A percentile compares a stretch with the other conserved stretches of the same genome.
These are phyloP conservation scores for Astropecten irregularis DNA, from an alignment of 53 echinoderm and acorn worm genomes.

Conservation along the genomic window DNA sequence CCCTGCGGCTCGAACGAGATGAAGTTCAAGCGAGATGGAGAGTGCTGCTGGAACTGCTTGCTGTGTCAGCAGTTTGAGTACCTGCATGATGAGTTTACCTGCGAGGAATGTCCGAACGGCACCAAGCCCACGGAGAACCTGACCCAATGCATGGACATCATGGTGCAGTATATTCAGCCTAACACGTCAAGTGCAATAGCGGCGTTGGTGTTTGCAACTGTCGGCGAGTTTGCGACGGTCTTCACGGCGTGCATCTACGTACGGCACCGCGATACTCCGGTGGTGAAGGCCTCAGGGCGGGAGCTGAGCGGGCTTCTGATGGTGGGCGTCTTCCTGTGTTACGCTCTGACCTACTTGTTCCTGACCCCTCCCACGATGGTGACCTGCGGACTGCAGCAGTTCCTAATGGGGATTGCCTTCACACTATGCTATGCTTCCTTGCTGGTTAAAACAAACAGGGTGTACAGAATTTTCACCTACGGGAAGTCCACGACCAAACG, in stretches of 20 bases:
- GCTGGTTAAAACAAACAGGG: constrained; percentile 89
- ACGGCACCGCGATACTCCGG: constrained; percentile 81
- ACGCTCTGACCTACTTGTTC: constrained; percentile 65
- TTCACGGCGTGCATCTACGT: constrained; percentile 75
- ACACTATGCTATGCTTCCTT: constrained; percentile 86
- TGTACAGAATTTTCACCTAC: constrained; percentile 86
- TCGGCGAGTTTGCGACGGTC: constrained; percentile 69
- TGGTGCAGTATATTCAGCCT: constrained; percentile 55
- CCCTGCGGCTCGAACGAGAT: constrained; percentile 66
- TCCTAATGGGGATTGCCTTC: constrained; percentile 80
- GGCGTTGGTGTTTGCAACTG: constrained; percentile 69
- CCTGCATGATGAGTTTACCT: constrained; percentile 63
- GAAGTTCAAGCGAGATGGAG: constrained; percentile 71
- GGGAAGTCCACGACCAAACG: constrained; percentile 86
- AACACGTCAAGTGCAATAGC: constrained; percentile 67
- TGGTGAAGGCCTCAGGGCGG: constrained; percentile 96
- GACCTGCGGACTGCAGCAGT: constrained; percentile 78
- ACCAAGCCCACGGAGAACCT: constrained; percentile 58
- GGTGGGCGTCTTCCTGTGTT: constrained; percentile 86
- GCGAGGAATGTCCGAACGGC: constrained; percentile 60
- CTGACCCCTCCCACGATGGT: constrained; percentile 57
- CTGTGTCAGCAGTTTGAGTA: constrained; percentile 69
- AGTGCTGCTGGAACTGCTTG: constrained; percentile 85
- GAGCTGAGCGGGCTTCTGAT: constrained; percentile 84
- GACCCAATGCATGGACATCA: constrained; percentile 68